These are phyloP conservation scores for Xylocopa sonorina DNA, from an alignment of 1,140 invertebrate species.

Conservation along the genomic window DNA sequence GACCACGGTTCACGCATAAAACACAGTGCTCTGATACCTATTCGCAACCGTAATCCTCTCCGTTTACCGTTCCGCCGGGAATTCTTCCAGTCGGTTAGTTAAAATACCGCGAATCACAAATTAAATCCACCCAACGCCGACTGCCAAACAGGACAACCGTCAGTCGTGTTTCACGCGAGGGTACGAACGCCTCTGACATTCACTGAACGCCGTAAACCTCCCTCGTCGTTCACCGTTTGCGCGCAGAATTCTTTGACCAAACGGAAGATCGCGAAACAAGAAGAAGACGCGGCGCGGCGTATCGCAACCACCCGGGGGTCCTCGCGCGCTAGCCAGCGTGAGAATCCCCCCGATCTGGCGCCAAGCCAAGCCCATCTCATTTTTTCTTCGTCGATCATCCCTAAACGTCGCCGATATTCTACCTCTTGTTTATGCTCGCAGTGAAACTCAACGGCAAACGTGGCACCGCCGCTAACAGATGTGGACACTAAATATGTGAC, in stretches of 20 bases:
- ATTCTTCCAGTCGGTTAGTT: too few relatives aligned
- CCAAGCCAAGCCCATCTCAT: conserved; percentile 27
- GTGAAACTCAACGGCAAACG: background rate
- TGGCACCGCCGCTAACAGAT: conserved; percentile 19
- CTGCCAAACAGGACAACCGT: conserved; percentile 13
- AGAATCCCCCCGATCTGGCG: conserved; percentile 40
- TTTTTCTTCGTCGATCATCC: conserved; percentile 42
- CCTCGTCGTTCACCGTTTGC: background rate
- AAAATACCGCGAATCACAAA: conserved; percentile 26
- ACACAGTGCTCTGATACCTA: too few relatives aligned
- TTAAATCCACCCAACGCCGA: background rate
- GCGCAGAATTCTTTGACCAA: background rate
- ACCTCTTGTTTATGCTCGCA: conserved; percentile 45
- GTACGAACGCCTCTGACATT: background rate
- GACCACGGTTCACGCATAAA: too few relatives aligned
- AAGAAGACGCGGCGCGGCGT: background rate
- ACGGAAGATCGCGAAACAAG: conserved; percentile 8
- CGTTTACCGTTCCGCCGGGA: too few relatives aligned
- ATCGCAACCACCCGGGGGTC: too few relatives aligned
- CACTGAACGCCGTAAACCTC: background rate
- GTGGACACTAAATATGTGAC: conserved; percentile 28
- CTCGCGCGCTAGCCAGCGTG: conserved; percentile 13
- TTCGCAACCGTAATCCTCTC: too few relatives aligned
- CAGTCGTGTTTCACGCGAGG: background rate
- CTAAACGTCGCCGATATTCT: conserved; percentile 49